Conservation (phyloP, 2,113 vertebrate species). For the Gallinago jamesoni region DNA sequence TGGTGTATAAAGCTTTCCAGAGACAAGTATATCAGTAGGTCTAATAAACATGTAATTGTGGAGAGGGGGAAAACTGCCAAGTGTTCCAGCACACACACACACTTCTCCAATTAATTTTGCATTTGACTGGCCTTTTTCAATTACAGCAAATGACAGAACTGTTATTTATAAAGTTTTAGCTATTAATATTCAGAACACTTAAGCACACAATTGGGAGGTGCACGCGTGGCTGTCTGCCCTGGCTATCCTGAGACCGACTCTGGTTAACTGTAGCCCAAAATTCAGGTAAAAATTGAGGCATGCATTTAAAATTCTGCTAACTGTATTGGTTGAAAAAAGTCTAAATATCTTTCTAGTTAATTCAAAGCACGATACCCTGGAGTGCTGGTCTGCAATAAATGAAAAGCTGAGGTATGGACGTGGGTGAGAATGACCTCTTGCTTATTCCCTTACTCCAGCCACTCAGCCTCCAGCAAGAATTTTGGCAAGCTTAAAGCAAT, state of each 20-base stretch:
- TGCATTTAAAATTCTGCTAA: neutral
- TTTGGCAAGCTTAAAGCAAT: neutral
- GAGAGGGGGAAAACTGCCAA: neutral
- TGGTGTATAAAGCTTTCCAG: neutral
- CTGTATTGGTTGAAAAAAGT: neutral
- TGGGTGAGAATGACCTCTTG: neutral
- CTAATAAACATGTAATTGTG: neutral
- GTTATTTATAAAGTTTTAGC: neutral
- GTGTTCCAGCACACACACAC: neutral
- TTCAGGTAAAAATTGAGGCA: neutral
- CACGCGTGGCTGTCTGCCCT: neutral
- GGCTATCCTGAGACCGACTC: neutral
- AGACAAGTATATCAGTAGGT: neutral
- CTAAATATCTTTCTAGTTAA: neutral
- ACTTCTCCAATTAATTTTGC: conserved; percentile 31
- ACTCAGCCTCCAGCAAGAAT: neutral
- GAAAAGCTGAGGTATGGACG: neutral
- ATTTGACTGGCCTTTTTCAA: neutral
- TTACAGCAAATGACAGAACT: neutral
- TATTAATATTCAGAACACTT: neutral
- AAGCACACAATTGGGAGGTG: neutral
- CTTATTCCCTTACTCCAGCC: neutral
- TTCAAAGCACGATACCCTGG: neutral
- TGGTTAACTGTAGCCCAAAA: neutral
- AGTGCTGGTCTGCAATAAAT: neutral